These are phyloP conservation scores for Hymenopus coronatus DNA, from an alignment of 2,888 invertebrate species.

Conservation along the genomic window DNA sequence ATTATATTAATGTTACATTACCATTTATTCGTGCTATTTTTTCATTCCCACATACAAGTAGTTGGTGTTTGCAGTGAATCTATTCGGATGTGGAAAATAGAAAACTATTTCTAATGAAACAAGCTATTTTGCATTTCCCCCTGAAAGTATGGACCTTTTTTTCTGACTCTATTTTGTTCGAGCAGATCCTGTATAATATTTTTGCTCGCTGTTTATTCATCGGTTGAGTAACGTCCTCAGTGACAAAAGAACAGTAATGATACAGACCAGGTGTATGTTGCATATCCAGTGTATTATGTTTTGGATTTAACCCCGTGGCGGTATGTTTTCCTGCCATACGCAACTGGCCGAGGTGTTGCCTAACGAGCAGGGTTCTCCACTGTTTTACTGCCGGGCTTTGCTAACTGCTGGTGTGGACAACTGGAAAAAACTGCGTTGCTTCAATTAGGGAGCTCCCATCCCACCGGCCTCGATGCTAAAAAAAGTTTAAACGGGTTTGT, in stretches of 20 bases:
- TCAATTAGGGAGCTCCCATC: too few species aligned
- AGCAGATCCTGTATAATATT: neutral
- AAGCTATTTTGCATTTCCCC: neutral
- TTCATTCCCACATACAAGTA: too few species aligned
- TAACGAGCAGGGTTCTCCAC: neutral
- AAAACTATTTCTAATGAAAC: neutral
- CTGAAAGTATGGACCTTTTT: neutral
- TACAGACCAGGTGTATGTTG: too few species aligned
- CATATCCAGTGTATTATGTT: neutral
- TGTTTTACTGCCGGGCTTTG: too few species aligned
- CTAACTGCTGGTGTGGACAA: neutral
- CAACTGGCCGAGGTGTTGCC: neutral
- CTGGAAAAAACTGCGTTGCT: neutral
- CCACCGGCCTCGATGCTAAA: too few species aligned
- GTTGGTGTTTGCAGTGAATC: too few species aligned
- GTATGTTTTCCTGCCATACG: neutral
- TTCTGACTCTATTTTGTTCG: too few species aligned
- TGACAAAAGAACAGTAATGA: too few species aligned
- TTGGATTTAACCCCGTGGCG: neutral
- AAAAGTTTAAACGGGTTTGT: neutral
- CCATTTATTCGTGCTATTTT: too few species aligned
- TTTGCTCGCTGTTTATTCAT: neutral
- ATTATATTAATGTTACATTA: too few species aligned
- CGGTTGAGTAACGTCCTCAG: neutral
- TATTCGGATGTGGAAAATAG: neutral